Evolutionary conservation across 2,113 vertebrate species (phyloP).

Genomic region (Phrynocephalus versicolor): DNA sequence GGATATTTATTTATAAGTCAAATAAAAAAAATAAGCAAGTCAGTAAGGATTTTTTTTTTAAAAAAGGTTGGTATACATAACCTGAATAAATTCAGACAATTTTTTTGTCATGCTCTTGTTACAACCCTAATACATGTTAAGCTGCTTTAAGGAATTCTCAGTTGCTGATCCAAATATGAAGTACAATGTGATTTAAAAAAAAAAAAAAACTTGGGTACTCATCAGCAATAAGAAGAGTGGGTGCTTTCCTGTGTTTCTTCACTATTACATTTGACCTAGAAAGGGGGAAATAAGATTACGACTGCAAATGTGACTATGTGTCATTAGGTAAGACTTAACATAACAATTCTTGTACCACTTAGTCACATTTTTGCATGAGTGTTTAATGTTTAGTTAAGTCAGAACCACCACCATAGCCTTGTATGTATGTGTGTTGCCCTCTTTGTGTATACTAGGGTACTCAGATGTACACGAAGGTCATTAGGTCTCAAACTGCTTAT

Average conservation of each 20-base stretch:
- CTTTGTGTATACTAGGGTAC: not conserved
- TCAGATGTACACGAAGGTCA: too few species aligned
- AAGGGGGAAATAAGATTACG: not conserved
- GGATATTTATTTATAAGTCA: too few species aligned
- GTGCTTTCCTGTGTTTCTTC: not conserved
- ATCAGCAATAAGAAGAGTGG: not conserved
- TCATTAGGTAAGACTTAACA: not conserved
- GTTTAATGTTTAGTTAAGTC: not conserved
- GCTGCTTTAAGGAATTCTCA: too few species aligned
- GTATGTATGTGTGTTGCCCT: not conserved
- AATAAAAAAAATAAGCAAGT: too few species aligned
- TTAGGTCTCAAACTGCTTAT: not conserved
- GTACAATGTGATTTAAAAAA: too few species aligned
- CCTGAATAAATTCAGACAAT: not conserved
- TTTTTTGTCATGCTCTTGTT: not conserved
- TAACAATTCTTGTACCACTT: not conserved
- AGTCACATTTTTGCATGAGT: not conserved
- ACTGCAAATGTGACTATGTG: not conserved
- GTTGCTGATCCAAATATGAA: not conserved
- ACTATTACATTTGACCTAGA: not conserved
- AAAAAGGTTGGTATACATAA: too few species aligned
- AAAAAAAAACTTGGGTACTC: not conserved
- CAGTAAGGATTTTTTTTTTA: too few species aligned
- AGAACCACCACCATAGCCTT: not conserved
- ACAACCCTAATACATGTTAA: not conserved